Evolutionary conservation across 2,888 invertebrate species (phyloP).

Genomic region (Cephus nigrinus): DNA sequence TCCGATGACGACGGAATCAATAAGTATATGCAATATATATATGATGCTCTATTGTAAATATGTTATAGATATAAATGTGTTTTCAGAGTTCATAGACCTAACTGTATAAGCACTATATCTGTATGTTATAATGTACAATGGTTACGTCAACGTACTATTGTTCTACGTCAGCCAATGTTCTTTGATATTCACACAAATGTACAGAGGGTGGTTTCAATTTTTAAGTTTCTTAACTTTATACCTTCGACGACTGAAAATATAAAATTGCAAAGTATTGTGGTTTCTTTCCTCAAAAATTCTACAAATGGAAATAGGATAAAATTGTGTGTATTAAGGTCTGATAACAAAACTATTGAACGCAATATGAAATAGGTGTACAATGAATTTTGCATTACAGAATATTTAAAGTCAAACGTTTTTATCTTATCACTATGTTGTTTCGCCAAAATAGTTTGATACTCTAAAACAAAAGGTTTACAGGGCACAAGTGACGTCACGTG

Average conservation of each 20-base stretch:
- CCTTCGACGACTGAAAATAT: no score
- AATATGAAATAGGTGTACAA: not conserved
- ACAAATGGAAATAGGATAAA: no score
- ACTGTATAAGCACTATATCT: not conserved
- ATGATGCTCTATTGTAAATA: not conserved
- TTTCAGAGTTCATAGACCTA: constrained; percentile 41
- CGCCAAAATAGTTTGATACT: no score
- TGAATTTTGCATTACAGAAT: not conserved
- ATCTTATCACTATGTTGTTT: not conserved
- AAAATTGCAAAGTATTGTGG: no score
- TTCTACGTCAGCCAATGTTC: constrained; percentile 12
- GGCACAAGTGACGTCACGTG: no score
- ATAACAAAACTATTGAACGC: not conserved
- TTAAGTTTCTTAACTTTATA: not conserved
- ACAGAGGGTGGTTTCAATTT: not conserved
- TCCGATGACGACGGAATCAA: not conserved
- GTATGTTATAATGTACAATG: constrained; percentile 14
- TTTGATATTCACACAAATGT: not conserved
- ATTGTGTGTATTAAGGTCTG: no score
- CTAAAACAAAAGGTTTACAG: no score
- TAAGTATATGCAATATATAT: not conserved
- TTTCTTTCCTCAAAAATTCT: no score
- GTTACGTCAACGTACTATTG: constrained; percentile 17
- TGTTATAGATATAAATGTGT: not conserved
- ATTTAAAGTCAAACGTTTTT: not conserved